Evolutionary conservation across 30 jellyfish, hydroid and myxozoan species (phyloP).

Genomic region (Aurelia aurita): DNA sequence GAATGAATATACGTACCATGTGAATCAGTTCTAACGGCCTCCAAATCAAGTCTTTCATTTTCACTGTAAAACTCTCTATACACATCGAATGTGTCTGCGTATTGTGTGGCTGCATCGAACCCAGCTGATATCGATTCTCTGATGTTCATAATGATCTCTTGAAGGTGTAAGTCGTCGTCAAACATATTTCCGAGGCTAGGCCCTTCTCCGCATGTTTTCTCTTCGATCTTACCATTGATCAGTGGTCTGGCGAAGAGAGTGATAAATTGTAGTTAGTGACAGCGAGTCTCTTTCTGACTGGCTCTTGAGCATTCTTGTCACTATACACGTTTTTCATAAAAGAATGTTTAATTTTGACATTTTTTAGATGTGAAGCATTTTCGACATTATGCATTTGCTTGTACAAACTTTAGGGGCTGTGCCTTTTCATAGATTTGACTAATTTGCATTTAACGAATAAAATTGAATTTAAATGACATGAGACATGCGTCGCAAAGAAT

Average conservation of each 20-base stretch:
- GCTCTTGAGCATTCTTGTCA: no score
- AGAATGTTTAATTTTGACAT: no score
- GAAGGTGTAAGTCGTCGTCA: conserved; percentile 89
- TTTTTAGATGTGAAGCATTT: no score
- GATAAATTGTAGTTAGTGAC: no score
- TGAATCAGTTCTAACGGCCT: conserved; percentile 57
- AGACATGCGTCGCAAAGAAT: no score
- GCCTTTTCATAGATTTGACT: no score
- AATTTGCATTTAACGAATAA: no score
- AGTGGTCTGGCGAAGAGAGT: conserved; percentile 65
- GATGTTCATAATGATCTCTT: conserved; percentile 73
- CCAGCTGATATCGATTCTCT: conserved; percentile 85
- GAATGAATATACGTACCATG: conserved; percentile 95
- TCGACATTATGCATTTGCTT: no score
- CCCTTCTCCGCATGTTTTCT: conserved; percentile 94
- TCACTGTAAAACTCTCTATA: conserved; percentile 84
- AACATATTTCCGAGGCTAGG: conserved; percentile 94
- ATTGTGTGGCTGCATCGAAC: conserved; percentile 87
- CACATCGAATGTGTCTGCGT: conserved; percentile 82
- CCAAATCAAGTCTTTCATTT: conserved; percentile 83
- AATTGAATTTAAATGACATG: no score
- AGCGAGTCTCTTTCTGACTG: no score
- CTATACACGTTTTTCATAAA: no score
- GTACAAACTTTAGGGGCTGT: no score
- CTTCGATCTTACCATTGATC: conserved; percentile 95